phyloP scores from a whole-genome alignment of 2,113 vertebrate species.

The Galeopterus variegatus region DNA sequence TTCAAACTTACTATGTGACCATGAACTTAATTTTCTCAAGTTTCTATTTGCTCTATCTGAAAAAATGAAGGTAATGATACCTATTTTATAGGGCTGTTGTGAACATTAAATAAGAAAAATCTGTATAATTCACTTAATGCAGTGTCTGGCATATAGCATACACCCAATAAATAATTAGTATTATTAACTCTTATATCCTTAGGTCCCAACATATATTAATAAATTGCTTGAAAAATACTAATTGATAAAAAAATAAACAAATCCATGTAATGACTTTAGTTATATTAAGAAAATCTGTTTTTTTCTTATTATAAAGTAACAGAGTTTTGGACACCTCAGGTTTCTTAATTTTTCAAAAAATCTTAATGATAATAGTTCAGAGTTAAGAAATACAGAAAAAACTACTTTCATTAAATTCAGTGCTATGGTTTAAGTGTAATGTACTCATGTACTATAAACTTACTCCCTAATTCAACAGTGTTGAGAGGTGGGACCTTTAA shows the following conservation, averaged over 20 bases:
- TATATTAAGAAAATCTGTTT: background rate
- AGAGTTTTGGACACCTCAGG: background rate
- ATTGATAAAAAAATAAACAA: background rate
- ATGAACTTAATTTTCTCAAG: background rate
- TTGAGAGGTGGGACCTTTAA: too few relatives aligned
- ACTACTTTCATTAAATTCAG: background rate
- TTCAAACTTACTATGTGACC: background rate
- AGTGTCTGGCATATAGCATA: background rate
- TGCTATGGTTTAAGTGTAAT: background rate
- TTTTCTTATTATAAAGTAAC: background rate
- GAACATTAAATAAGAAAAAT: background rate
- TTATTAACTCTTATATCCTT: background rate
- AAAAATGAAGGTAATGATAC: background rate
- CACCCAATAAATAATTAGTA: background rate
- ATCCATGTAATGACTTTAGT: background rate
- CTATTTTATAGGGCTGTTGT: background rate
- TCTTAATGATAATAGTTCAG: background rate
- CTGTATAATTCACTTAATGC: background rate
- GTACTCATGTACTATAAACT: background rate
- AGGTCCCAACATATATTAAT: background rate
- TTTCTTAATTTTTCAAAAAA: slow-evolving; percentile 20
- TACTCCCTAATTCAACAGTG: background rate
- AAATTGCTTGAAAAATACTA: background rate
- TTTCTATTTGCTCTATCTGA: background rate
- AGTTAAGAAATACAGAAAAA: background rate